A percentile compares a stretch with the other conserved stretches of the same genome.
These are phyloP conservation scores for Peromyscus nudipes DNA, from an alignment of 2,797 vertebrate genomes.

Conservation along the genomic window DNA sequence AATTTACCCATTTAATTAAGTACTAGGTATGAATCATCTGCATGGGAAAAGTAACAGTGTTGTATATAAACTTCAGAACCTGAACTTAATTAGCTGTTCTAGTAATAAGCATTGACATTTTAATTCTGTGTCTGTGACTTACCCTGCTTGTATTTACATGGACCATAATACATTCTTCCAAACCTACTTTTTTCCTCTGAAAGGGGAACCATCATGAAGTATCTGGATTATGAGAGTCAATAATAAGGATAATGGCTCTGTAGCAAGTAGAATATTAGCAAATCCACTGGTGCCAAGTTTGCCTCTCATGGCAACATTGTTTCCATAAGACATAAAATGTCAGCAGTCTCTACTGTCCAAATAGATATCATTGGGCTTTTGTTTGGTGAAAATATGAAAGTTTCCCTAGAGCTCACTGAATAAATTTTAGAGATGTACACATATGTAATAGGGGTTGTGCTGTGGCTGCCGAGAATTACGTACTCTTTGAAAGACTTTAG, in stretches of 20 bases:
- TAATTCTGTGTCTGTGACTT: constrained; percentile 8
- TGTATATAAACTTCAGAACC: constrained; percentile 13
- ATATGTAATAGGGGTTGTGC: background rate
- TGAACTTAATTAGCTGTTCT: background rate
- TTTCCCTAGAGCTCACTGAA: constrained; percentile 12
- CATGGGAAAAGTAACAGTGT: background rate
- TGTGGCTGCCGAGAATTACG: background rate
- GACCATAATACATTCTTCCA: background rate
- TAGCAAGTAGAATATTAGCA: background rate
- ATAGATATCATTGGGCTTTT: background rate
- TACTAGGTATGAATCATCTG: background rate
- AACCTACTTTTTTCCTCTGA: background rate
- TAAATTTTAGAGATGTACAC: constrained; percentile 32
- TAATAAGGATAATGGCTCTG: background rate
- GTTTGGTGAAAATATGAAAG: constrained; percentile 33
- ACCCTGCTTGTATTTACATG: constrained; percentile 11
- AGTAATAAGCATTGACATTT: background rate
- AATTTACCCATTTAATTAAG: constrained; percentile 26
- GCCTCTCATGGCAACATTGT: background rate
- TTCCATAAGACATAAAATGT: constrained; percentile 1
- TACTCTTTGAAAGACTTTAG: background rate
- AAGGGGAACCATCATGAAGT: background rate
- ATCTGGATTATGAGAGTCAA: background rate
- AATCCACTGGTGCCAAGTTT: background rate
- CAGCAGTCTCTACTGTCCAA: background rate